Conservation (phyloP, 2,113 vertebrate genomes). For the Corvus hawaiiensis region DNA sequence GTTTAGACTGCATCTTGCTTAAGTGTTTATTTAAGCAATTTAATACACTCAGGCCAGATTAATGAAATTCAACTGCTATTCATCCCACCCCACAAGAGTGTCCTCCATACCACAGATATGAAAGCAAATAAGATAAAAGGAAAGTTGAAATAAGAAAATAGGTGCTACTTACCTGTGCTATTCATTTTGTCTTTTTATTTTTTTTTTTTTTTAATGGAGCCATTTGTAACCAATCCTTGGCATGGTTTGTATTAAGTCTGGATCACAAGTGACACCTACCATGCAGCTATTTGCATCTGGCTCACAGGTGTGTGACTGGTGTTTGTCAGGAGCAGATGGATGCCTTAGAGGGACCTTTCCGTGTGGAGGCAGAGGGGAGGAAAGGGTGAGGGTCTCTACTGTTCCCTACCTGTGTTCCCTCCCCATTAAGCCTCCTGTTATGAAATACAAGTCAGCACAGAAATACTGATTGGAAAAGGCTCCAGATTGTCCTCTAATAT, state of each 20-base stretch:
- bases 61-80: conserved; percentile 2
- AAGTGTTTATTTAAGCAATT: background rate
- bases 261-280: background rate
- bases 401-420: background rate
- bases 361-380: background rate
- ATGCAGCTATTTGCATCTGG: conserved; percentile 35
- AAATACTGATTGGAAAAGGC: background rate
- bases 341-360: background rate
- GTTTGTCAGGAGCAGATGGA: background rate
- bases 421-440: background rate
- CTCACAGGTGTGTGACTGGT: background rate
- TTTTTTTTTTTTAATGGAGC: background rate
- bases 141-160: conserved; percentile 3
- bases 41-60: background rate
- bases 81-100: background rate
- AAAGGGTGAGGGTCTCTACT: background rate
- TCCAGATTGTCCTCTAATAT: background rate
- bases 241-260: background rate
- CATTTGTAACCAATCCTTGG: background rate
- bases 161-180: background rate
- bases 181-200: background rate
- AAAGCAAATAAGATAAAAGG: conserved; percentile 27
- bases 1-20: background rate
- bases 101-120: background rate
- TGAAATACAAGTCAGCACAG: background rate